Evolutionary conservation across 2,797 vertebrate species (phyloP).

Genomic region (Micromesistius poutassou): DNA sequence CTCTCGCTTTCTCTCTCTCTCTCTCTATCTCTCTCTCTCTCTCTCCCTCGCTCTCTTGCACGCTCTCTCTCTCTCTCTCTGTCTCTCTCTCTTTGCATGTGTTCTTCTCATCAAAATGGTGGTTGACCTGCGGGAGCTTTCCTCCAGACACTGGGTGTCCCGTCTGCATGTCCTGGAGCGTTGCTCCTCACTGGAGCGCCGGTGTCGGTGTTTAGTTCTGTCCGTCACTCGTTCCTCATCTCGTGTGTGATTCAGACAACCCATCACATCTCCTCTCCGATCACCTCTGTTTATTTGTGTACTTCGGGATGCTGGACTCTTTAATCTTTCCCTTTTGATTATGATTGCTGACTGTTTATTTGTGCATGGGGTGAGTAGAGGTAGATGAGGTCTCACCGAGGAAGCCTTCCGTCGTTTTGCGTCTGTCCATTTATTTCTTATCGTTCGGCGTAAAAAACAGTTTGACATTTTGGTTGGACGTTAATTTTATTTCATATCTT

Average conservation of each 20-base stretch:
- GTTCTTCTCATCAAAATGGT: conserved; percentile 26
- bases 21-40: conserved; percentile 21
- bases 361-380: conserved; percentile 53
- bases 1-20: conserved; percentile 24
- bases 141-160: not conserved
- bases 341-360: conserved; percentile 14
- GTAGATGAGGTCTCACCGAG: conserved; percentile 58
- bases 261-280: conserved; percentile 36
- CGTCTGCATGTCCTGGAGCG: conserved; percentile 45
- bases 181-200: conserved; percentile 10
- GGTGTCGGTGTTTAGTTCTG: conserved; percentile 10
- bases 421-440: conserved; percentile 23
- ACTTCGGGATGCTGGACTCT: conserved; percentile 74
- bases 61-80: conserved; percentile 29
- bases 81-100: conserved; percentile 60
- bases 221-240: conserved; percentile 41
- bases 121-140: conserved; percentile 7
- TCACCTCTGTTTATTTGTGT: conserved; percentile 35
- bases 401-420: conserved; percentile 5
- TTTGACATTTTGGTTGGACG: conserved; percentile 47
- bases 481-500: conserved; percentile 77
- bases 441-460: not conserved
- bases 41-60: conserved; percentile 30
- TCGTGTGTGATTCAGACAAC: conserved; percentile 44
- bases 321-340: conserved; percentile 56